Conservation (phyloP, 2,888 invertebrate genomes). For the Tipula lateralis region DNA sequence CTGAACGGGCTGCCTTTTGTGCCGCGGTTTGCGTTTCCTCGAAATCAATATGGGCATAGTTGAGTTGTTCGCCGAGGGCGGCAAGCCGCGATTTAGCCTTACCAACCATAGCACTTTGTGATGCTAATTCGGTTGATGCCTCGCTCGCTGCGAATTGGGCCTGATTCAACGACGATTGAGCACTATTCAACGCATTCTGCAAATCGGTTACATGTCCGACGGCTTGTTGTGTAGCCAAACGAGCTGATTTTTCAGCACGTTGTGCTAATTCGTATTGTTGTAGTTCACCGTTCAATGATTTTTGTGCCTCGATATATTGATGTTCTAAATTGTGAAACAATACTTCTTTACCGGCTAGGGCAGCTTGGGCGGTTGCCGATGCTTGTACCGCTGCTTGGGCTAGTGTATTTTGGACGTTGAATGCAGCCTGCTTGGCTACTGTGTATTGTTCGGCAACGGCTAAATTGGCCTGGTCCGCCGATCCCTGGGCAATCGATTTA, state of each 20-base stretch:
- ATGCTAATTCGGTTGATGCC: constrained; percentile 68
- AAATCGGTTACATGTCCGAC: constrained; percentile 62
- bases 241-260: constrained; percentile 64
- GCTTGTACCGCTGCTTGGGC: constrained; percentile 72
- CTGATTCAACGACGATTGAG: constrained; percentile 67
- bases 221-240: constrained; percentile 70
- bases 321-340: constrained; percentile 64
- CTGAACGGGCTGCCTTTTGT: constrained; percentile 60
- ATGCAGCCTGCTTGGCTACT: constrained; percentile 73
- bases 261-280: constrained; percentile 52
- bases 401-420: constrained; percentile 69
- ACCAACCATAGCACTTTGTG: constrained; percentile 73
- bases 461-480: constrained; percentile 69
- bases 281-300: constrained; percentile 62
- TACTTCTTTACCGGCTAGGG: constrained; percentile 60
- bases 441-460: constrained; percentile 68
- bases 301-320: constrained; percentile 68
- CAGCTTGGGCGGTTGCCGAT: constrained; percentile 46
- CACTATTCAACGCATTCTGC: constrained; percentile 69
- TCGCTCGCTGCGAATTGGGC: constrained; percentile 68
- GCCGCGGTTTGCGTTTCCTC: constrained; percentile 70
- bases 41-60: constrained; percentile 66
- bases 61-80: constrained; percentile 62
- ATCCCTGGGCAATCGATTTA: constrained; percentile 65
- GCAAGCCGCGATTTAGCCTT: constrained; percentile 63